These are phyloP conservation scores for Nephrocerus scutellatus DNA, from an alignment of 2,888 invertebrate genomes.

Conservation along the genomic window DNA sequence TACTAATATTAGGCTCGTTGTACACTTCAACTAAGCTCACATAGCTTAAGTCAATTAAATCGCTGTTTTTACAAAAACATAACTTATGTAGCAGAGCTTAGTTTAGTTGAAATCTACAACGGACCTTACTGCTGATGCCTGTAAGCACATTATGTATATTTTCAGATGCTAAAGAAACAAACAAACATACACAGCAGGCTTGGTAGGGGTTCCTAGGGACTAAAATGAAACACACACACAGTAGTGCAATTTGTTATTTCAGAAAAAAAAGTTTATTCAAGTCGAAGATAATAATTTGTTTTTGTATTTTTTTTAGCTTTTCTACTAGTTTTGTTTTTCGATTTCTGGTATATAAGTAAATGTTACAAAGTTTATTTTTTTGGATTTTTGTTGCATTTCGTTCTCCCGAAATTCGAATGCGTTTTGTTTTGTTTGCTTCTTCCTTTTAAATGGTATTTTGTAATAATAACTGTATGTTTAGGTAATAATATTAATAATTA, in stretches of 20 bases:
- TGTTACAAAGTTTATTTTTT: slow-evolving; percentile 21
- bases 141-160: too few species aligned
- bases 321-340: slow-evolving; percentile 10
- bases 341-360: slow-evolving; percentile 23
- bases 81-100: slow-evolving; percentile 15
- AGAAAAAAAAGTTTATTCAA: slow-evolving; percentile 42
- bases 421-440: too few species aligned
- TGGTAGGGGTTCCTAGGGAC: background rate
- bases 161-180: background rate
- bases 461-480: too few species aligned
- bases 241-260: slow-evolving; percentile 32
- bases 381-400: background rate
- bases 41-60: too few species aligned
- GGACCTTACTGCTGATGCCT: too few species aligned
- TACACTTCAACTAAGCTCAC: too few species aligned
- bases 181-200: background rate
- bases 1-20: too few species aligned
- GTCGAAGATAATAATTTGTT: slow-evolving; percentile 29
- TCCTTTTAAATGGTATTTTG: too few species aligned
- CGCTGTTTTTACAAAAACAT: background rate
- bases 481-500: too few species aligned
- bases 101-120: too few species aligned
- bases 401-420: too few species aligned
- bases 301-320: slow-evolving; percentile 18
- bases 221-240: slow-evolving; percentile 10